Percentiles rank a stretch among this genome's conserved stretches.
Evolutionary conservation across 2,797 vertebrate species (phyloP).

Genomic region (Helicolenus hilgendorfi): DNA sequence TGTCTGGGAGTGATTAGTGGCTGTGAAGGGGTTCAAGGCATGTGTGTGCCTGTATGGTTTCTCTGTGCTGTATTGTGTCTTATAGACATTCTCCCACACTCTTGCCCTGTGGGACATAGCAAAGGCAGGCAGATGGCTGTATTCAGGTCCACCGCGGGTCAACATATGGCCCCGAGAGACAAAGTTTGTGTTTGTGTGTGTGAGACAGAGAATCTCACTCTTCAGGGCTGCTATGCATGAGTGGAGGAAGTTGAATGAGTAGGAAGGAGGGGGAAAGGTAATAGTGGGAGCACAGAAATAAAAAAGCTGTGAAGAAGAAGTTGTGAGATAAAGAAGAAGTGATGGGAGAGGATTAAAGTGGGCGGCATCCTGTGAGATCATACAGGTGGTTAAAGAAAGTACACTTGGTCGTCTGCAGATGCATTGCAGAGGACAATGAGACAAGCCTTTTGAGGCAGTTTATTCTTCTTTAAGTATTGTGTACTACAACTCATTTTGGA

Average conservation of each 20-base stretch:
- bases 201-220: constrained; percentile 50
- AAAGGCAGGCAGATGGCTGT: constrained; percentile 90
- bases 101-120: constrained; percentile 79
- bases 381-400: constrained; percentile 7
- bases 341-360: constrained; percentile 31
- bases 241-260: constrained; percentile 65
- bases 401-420: not conserved
- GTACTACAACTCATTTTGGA: not conserved
- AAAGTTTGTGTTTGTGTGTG: constrained; percentile 72
- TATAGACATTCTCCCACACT: constrained; percentile 86
- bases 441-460: not conserved
- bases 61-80: constrained; percentile 71
- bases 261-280: constrained; percentile 25
- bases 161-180: constrained; percentile 89
- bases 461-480: rapidly evolving
- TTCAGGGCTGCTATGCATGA: constrained; percentile 59
- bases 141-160: constrained; percentile 88
- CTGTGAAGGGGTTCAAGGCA: constrained; percentile 83
- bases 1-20: constrained; percentile 80
- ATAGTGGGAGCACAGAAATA: constrained; percentile 12
- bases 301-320: constrained; percentile 17
- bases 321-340: constrained; percentile 20
- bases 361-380: constrained; percentile 24
- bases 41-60: constrained; percentile 6
- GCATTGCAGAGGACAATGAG: not conserved